Base-by-base conservation (phyloP, 2,113 vertebrate genomes). In the Megaceryle torquata region DNA sequence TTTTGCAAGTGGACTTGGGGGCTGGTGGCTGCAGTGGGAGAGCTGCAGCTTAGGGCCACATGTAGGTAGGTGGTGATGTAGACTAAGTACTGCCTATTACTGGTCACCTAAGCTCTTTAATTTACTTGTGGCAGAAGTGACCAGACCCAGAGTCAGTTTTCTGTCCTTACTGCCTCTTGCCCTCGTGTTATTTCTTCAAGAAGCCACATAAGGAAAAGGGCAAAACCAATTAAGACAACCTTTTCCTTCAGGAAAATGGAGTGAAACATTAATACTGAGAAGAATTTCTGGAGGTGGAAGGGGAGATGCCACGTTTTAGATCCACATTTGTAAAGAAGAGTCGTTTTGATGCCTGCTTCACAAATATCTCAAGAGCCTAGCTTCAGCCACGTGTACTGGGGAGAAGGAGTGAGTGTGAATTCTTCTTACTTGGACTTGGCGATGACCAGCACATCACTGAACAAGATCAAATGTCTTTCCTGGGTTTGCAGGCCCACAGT, bases 361-460 rank as follows among this genome's bases (percentile, higher is more conserved):
- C 57, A 84, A 51, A 41, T 21, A 71, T 61, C 69, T 57, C 77
- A 51, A 37, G 61, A 77, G 43, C 37, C n/a, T 31, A 33, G 41
- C 46, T 48, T 31, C 22, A 72, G 54, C 24, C 53, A 18, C 44
- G 48, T 3, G 6, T 19, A 2, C 29, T 13, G 51, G 46, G 20
- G 33, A 80, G 35, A 75, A 59, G 53, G 11, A 67, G 25, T 10
- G 11, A 67, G 25, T 10, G 33, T 37, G 48, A 68, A 91, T 59
- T 50, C 19, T 63, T 68, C 98, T 97, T 97, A 98, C 98, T 98
- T 98, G 90, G 98, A 96, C 91, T 98, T 98, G 65, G 98, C 96
- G 37, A 98, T 93, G 79, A 98, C 96, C 53, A 98, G 97, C 43
- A 95, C 95, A 91, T 98, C 97, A 50, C 94, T 98, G 96, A 98